phyloP scores from a whole-genome alignment of 1,140 invertebrate genomes.

The Leptinotarsa texana region DNA sequence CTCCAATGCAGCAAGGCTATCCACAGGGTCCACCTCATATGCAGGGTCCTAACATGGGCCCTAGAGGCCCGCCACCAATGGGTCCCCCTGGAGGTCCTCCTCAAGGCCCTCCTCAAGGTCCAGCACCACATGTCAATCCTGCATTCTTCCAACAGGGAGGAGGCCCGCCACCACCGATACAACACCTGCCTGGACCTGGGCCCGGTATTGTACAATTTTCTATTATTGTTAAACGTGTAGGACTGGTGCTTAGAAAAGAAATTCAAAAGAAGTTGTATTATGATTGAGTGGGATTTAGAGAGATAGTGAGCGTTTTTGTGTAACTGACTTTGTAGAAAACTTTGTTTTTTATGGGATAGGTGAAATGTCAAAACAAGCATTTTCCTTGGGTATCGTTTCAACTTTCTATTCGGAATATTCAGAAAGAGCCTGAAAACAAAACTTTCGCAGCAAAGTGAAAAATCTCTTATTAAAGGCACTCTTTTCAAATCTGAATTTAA shows the following conservation, averaged over 20 bases:
- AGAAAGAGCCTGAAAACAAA: no score
- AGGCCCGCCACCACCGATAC: conserved; percentile 64
- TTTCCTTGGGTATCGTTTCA: no score
- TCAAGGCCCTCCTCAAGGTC: conserved; percentile 67
- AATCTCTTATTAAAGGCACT: no score
- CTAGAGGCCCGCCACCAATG: conserved; percentile 58
- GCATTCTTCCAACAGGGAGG: conserved; percentile 86
- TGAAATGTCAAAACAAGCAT: no score
- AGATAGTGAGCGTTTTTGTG: no score
- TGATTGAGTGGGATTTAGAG: no score
- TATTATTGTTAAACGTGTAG: conserved; percentile 15
- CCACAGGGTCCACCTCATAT: conserved; percentile 65
- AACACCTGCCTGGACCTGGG: conserved; percentile 58
- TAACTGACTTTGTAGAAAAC: no score
- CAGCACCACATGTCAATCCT: conserved; percentile 93
- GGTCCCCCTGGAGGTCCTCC: conserved; percentile 64
- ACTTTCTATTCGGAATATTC: no score
- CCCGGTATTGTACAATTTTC: conserved; percentile 34
- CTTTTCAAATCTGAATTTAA: no score
- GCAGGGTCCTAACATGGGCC: conserved; percentile 69
- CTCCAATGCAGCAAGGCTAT: conserved; percentile 65
- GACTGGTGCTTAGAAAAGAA: conserved; percentile 8
- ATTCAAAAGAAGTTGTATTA: no score
- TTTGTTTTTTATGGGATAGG: no score
- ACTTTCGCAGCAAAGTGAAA: no score